Evolutionary conservation across 2,888 invertebrate genomes (phyloP), one percentile per base, ranked within the genome.

Genomic region (Orthosia gothica): DNA sequence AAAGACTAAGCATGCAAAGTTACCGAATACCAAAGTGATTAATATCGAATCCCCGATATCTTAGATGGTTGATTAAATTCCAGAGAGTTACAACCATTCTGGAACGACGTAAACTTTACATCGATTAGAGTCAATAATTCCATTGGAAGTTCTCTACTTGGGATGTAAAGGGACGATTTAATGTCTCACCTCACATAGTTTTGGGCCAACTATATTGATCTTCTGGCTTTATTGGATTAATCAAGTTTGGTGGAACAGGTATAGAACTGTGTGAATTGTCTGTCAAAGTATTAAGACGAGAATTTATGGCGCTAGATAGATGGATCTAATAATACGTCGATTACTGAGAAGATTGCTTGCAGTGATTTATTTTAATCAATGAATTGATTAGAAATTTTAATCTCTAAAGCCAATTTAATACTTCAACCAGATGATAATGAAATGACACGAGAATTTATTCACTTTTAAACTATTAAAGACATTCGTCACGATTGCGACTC

Each of bases 31-130:
- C 75, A 47, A 64, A 79, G 70, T 77, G 85, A 85, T 89, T 88
- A 90, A 84, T 89, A 92, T 90, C 77, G 86, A 87, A 91, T 89
- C 91, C 92, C 91, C 93, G 91, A 93, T 94, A 94, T 94, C 93
- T 94, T 91, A 91, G 93, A 83, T 88, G 91, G 91, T 94, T 95
- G 94, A 95, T 95, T 95, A 95, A 95, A 95, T 95, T 95, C 94
- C 93, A 85, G 78, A 71, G 86, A 84, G 90, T 92, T 91, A 92
- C 90, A 89, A 85, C 88, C 88, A 88, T 89, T 88, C 89, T 91
- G 92, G 90, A 91, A 91, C 82, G 91, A 91, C 92, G 92, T 91
- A 92, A 94, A 95, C 86, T 95, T 94, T 91, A 92, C 91, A 91
- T 94, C 92, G 93, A 95, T 95, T 94, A 89, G 81, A 92, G 91